A percentile compares a stretch with the other conserved stretches of the same genome.
Evolutionary conservation across 1,140 invertebrate species (phyloP).

Genomic region (Leptestheria dahalacensis): DNA sequence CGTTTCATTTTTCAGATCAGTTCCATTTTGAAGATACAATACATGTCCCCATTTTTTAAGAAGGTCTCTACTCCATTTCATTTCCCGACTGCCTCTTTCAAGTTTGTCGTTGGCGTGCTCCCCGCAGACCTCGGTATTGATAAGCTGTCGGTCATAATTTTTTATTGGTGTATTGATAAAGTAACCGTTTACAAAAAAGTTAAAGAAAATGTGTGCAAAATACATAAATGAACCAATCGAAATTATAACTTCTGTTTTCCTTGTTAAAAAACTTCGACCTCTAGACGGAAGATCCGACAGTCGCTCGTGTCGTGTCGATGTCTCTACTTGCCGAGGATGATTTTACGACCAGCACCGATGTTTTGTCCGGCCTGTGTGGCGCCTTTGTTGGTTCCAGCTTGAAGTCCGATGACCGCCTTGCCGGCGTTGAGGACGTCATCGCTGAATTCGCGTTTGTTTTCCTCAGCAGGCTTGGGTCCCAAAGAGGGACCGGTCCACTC

Average conservation of each 20-base stretch:
- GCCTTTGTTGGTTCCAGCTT: slow-evolving; percentile 67
- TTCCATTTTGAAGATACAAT: not conserved
- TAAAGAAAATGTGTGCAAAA: no score
- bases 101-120: no score
- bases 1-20: not conserved
- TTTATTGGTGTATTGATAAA: not conserved
- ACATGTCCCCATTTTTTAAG: not conserved
- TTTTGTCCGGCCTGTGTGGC: slow-evolving; percentile 76
- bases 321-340: slow-evolving; percentile 58
- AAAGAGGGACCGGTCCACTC: slow-evolving; percentile 73
- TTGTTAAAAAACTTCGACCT: not conserved
- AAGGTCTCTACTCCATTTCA: no score
- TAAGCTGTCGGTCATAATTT: no score
- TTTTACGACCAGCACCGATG: slow-evolving; percentile 73
- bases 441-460: slow-evolving; percentile 73
- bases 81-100: not conserved
- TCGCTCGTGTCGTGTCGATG: no score
- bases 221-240: no score
- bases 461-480: slow-evolving; percentile 68
- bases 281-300: not conserved
- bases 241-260: no score
- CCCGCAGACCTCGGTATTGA: no score
- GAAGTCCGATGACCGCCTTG: slow-evolving; percentile 70
- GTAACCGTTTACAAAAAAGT: not conserved
- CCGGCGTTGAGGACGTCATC: slow-evolving; percentile 74